Conservation (phyloP, 2,113 vertebrate species). For the Cromileptes altivelis region DNA sequence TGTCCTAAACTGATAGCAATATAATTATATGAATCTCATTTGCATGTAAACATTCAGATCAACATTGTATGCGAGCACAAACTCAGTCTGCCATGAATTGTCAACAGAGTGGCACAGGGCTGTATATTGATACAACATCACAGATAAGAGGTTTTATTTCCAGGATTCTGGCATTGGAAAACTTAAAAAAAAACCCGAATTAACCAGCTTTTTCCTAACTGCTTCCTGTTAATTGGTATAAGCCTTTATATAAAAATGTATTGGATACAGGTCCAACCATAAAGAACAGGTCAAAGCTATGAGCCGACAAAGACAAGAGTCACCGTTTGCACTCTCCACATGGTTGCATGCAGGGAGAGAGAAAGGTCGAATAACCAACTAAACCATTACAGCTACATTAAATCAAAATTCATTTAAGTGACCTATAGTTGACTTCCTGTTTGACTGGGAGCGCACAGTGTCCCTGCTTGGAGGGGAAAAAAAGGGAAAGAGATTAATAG, state of each 20-base stretch:
- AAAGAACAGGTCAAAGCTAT: conserved; percentile 27
- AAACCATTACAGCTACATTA: conserved; percentile 59
- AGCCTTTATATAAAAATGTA: neutral
- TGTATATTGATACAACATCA: conserved; percentile 38
- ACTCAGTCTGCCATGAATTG: conserved; percentile 62
- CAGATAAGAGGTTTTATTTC: conserved; percentile 55
- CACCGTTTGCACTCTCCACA: conserved; percentile 2
- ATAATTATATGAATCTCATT: conserved; percentile 72
- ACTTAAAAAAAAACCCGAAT: neutral
- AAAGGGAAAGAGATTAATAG: conserved; percentile 57
- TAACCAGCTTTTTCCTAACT: neutral
- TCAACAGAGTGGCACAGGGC: conserved; percentile 62
- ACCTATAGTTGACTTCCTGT: conserved; percentile 67
- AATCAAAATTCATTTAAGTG: conserved; percentile 59
- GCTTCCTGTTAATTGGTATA: neutral
- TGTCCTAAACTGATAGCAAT: conserved; percentile 69
- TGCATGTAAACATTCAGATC: conserved; percentile 71
- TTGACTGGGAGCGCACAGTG: conserved; percentile 23
- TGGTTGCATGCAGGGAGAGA: conserved; percentile 15
- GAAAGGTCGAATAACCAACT: conserved; percentile 59
- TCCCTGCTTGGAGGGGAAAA: conserved; percentile 17
- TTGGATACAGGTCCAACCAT: neutral
- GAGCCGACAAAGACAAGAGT: neutral
- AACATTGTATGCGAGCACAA: conserved; percentile 64
- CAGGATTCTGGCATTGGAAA: neutral